These are phyloP conservation scores for Argopecten irradians DNA, from an alignment of 1,140 invertebrate genomes.

Conservation along the genomic window DNA sequence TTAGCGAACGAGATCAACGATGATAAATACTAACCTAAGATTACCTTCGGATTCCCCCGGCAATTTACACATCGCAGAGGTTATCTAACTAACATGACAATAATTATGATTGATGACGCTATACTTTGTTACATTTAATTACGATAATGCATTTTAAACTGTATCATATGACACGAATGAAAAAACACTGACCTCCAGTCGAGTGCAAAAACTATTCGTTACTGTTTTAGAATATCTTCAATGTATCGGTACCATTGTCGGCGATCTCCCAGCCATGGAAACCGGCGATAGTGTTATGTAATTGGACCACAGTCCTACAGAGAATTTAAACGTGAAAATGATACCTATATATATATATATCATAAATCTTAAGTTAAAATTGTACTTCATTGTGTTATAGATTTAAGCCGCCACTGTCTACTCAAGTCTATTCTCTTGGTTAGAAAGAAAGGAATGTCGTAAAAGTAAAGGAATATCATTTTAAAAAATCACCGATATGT, in stretches of 20 bases:
- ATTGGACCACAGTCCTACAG: background rate
- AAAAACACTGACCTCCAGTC: background rate
- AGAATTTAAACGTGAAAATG: too few relatives aligned
- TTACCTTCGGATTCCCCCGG: background rate
- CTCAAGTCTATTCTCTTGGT: too few relatives aligned
- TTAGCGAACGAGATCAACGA: background rate
- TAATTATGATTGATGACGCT: slow-evolving; percentile 11
- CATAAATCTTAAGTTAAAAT: too few relatives aligned
- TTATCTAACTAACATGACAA: background rate
- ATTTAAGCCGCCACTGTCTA: too few relatives aligned
- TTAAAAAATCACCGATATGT: too few relatives aligned
- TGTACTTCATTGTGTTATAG: too few relatives aligned
- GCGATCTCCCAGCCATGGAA: background rate
- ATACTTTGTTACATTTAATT: background rate
- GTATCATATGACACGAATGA: background rate
- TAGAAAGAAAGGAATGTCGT: too few relatives aligned
- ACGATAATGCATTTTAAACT: background rate
- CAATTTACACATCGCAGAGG: background rate
- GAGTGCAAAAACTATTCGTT: too few relatives aligned
- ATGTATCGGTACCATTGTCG: background rate
- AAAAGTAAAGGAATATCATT: too few relatives aligned
- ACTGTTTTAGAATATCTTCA: background rate
- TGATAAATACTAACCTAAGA: background rate
- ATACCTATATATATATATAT: too few relatives aligned
- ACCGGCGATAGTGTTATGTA: background rate